phyloP scores from a whole-genome alignment of 2,888 invertebrate genomes.

The Andricus quercusramuli region DNA sequence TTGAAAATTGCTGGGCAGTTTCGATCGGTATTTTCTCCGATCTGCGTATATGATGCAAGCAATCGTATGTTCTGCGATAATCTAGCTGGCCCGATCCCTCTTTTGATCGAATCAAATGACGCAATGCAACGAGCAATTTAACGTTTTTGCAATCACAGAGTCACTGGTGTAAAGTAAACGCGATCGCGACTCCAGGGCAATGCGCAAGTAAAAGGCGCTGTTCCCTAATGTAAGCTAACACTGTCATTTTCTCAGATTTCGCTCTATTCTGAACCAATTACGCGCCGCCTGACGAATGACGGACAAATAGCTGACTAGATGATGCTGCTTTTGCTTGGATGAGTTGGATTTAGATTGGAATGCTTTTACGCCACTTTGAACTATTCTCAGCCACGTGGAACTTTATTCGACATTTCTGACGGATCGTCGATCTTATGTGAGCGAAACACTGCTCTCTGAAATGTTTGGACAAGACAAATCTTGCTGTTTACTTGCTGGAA shows the following conservation, averaged over 20 bases:
- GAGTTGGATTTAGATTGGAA: conserved; percentile 14
- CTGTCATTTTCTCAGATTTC: conserved; percentile 54
- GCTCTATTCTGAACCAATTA: conserved; percentile 55
- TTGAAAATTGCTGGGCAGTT: conserved; percentile 60
- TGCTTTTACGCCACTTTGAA: conserved; percentile 15
- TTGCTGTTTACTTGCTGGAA: not conserved
- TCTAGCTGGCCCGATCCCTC: conserved; percentile 5
- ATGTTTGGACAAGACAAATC: conserved; percentile 8
- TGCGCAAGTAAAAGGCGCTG: too few species aligned
- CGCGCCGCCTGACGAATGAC: conserved; percentile 47
- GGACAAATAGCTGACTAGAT: conserved; percentile 20
- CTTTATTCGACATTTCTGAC: conserved; percentile 16
- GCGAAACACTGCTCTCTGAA: conserved; percentile 2
- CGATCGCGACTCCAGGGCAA: conserved; percentile 48
- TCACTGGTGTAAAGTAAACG: conserved; percentile 46
- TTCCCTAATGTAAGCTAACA: conserved; percentile 46
- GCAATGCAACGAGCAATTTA: conserved; percentile 52
- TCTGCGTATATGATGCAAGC: conserved; percentile 37
- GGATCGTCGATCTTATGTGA: not conserved
- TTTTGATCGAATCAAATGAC: conserved; percentile 49
- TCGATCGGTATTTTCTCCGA: conserved; percentile 55
- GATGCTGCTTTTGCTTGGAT: conserved; percentile 18
- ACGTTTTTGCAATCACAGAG: conserved; percentile 52
- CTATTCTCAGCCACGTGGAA: conserved; percentile 3
- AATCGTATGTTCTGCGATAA: conserved; percentile 17